A percentile compares a stretch with the other conserved stretches of the same genome.
phyloP scores from a whole-genome alignment of 2,888 invertebrate species.

The Acholoe squamosa region DNA sequence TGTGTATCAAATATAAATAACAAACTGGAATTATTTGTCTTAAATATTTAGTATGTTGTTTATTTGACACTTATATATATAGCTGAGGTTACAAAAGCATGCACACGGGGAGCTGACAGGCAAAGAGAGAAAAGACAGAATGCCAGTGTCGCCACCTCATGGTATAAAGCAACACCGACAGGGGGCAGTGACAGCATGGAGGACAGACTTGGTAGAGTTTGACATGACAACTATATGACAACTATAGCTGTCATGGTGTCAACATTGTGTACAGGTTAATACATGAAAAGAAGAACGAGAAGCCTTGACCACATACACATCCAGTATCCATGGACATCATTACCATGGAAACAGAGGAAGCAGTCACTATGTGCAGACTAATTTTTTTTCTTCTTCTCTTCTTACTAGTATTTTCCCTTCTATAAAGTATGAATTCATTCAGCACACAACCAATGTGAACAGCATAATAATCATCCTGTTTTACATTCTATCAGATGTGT shows the following conservation, averaged over 20 bases:
- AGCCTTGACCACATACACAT: slow-evolving; percentile 33
- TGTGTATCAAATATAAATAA: background rate
- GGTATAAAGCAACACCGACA: background rate
- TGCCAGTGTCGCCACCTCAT: background rate
- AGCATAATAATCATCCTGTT: background rate
- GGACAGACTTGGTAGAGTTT: background rate
- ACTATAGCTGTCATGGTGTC: background rate
- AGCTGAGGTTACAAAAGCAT: slow-evolving; percentile 62
- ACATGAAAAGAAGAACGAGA: slow-evolving; percentile 3
- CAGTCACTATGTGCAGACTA: slow-evolving; percentile 8
- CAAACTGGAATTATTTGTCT: slow-evolving; percentile 29
- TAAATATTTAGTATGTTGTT: slow-evolving; percentile 56
- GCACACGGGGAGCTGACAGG: slow-evolving; percentile 59
- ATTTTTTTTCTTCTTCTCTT: background rate
- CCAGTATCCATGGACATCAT: background rate
- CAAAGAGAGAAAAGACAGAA: slow-evolving; percentile 8
- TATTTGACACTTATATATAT: slow-evolving; percentile 63
- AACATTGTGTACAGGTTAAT: background rate
- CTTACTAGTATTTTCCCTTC: background rate
- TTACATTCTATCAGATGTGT: background rate
- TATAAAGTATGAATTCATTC: background rate
- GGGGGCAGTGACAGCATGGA: background rate
- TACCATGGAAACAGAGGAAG: slow-evolving; percentile 24
- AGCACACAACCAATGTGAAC: background rate
- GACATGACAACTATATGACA: background rate